Evolutionary conservation across 2,113 vertebrate species (phyloP).

Genomic region (Eptesicus fuscus): DNA sequence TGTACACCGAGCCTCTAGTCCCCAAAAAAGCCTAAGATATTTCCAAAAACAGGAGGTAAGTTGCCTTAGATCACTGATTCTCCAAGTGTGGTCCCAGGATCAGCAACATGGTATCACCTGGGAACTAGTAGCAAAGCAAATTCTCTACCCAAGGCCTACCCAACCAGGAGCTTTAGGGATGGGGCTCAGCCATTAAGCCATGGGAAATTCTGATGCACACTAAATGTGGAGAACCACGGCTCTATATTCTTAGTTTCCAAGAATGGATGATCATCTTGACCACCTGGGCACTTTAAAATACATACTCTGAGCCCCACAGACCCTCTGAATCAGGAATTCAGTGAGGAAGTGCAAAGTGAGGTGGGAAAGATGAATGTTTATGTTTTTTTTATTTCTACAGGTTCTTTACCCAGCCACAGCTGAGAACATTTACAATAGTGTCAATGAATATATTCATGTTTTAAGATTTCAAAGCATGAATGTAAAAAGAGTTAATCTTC

Average conservation of each 20-base stretch:
- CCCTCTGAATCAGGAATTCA: not conserved
- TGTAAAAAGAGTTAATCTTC: not conserved
- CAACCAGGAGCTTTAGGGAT: not conserved
- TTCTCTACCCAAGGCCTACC: not conserved
- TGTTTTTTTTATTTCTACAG: not conserved
- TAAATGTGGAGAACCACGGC: not conserved
- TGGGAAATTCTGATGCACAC: not conserved
- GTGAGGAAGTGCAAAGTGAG: not conserved
- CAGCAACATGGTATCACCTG: not conserved
- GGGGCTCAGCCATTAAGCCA: not conserved
- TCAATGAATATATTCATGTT: not conserved
- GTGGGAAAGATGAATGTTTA: not conserved
- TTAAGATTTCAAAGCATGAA: not conserved
- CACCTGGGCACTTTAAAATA: not conserved
- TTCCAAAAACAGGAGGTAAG: not conserved
- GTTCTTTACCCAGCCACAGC: not conserved
- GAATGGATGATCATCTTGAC: not conserved
- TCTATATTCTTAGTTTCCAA: not conserved
- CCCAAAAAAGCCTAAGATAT: not conserved
- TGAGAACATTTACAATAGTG: not conserved
- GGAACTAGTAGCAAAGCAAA: not conserved
- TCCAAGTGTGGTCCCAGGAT: not conserved
- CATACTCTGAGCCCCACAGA: not conserved
- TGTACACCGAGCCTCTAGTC: too few relatives aligned
- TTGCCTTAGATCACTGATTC: not conserved